Conservation (phyloP, 2,113 vertebrate genomes). For the Ailuropoda melanoleuca region DNA sequence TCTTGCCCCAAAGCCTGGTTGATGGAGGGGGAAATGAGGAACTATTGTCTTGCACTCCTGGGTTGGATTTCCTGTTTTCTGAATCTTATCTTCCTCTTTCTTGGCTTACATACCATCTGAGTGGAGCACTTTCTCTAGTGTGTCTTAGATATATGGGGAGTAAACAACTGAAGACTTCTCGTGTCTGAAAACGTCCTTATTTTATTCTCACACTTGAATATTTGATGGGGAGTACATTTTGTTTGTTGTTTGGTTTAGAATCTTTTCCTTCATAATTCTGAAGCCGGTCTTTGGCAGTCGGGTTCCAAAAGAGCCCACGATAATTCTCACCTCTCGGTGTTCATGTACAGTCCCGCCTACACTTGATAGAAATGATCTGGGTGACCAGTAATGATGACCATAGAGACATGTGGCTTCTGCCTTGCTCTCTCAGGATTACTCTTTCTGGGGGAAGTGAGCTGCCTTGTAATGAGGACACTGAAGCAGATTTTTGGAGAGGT, state of each 20-base stretch:
- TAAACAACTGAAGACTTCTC: not conserved
- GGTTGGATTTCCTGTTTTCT: not conserved
- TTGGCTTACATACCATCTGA: not conserved
- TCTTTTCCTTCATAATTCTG: not conserved
- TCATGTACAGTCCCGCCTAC: too few species aligned
- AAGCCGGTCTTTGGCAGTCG: not conserved
- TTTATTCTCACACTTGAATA: not conserved
- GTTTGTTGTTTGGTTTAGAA: not conserved
- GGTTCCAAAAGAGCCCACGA: not conserved
- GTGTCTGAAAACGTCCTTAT: slow-evolving; percentile 1
- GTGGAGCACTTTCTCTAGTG: not conserved
- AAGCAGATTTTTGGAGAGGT: not conserved
- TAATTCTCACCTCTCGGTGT: not conserved
- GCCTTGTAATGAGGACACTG: not conserved
- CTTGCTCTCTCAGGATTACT: not conserved
- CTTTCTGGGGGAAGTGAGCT: not conserved
- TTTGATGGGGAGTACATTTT: not conserved
- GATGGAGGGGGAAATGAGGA: not conserved
- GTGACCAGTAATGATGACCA: not conserved
- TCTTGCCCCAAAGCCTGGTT: not conserved
- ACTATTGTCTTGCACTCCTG: not conserved
- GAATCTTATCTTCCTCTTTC: not conserved
- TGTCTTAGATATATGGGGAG: not conserved
- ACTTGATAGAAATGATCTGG: not conserved
- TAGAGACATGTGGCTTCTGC: not conserved